These are phyloP conservation scores for Mythimna loreyi DNA, from an alignment of 2,888 invertebrate genomes.

Conservation along the genomic window DNA sequence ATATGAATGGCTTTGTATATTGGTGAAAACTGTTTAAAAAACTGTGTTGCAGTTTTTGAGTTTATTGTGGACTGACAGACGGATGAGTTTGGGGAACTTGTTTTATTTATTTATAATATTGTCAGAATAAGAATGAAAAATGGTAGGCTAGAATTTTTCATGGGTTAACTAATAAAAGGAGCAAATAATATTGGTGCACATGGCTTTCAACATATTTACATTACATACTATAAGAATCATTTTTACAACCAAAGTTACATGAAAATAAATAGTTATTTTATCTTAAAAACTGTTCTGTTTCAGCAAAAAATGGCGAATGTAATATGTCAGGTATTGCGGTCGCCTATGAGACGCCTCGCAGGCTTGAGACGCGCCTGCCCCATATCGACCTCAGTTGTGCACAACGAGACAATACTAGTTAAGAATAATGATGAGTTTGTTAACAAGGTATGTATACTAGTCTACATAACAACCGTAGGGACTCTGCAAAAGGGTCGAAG, in stretches of 20 bases:
- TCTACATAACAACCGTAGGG: too few relatives aligned
- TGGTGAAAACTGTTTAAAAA: too few relatives aligned
- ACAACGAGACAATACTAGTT: conserved; percentile 91
- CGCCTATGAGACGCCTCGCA: conserved; percentile 80
- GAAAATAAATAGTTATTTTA: too few relatives aligned
- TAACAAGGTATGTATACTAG: conserved; percentile 90
- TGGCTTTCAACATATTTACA: background rate
- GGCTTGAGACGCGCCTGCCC: conserved; percentile 71
- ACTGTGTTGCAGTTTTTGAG: too few relatives aligned
- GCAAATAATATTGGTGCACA: conserved; percentile 8
- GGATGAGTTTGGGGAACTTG: too few relatives aligned
- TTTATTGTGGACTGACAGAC: too few relatives aligned
- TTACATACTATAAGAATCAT: too few relatives aligned
- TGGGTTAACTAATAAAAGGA: background rate
- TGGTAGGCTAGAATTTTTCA: background rate
- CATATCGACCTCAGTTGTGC: conserved; percentile 86
- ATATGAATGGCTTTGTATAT: too few relatives aligned
- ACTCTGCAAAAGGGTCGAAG: too few relatives aligned
- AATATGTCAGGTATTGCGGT: conserved; percentile 81
- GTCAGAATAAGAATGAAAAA: too few relatives aligned
- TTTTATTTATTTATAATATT: too few relatives aligned
- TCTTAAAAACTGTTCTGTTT: conserved; percentile 31
- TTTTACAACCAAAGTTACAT: too few relatives aligned
- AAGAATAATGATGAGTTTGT: conserved; percentile 95
- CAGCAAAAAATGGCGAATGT: conserved; percentile 81